Evolutionary conservation across 2,888 invertebrate genomes (phyloP).

Genomic region (Limnephilus marmoratus): DNA sequence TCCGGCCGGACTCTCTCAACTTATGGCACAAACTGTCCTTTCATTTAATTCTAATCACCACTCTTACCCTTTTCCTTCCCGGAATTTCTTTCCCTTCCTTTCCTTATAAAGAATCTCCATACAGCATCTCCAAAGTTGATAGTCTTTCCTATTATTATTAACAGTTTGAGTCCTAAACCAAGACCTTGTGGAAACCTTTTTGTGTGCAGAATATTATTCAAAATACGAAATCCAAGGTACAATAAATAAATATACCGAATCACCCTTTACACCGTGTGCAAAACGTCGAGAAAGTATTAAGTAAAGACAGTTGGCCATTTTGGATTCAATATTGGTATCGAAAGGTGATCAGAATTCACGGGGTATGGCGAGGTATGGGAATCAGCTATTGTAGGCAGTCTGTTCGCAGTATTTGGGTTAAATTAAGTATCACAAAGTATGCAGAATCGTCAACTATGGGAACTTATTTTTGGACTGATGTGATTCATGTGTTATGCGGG

Average conservation of each 20-base stretch:
- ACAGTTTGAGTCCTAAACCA: background rate
- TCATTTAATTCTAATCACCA: no score
- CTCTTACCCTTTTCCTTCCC: no score
- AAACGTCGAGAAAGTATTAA: conserved; percentile 37
- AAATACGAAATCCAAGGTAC: background rate
- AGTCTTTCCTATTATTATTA: background rate
- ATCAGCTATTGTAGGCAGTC: conserved; percentile 52
- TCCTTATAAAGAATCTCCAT: no score
- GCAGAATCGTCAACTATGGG: conserved; percentile 44
- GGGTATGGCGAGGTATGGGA: conserved; percentile 58
- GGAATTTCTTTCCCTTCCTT: no score
- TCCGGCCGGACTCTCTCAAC: no score
- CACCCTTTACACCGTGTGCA: conserved; percentile 15
- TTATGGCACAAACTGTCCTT: no score
- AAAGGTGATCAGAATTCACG: conserved; percentile 57
- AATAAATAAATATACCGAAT: background rate
- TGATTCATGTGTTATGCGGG: conserved; percentile 24
- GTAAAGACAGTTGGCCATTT: conserved; percentile 33
- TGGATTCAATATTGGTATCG: conserved; percentile 56
- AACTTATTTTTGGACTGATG: conserved; percentile 36
- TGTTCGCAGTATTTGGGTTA: conserved; percentile 65
- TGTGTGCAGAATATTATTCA: background rate
- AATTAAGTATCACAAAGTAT: conserved; percentile 43
- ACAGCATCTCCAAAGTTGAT: no score
- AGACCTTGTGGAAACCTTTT: background rate